Evolutionary conservation across 2,113 vertebrate species (phyloP), one percentile per base, ranked within the genome.

Genomic region (Butorides virescens): DNA sequence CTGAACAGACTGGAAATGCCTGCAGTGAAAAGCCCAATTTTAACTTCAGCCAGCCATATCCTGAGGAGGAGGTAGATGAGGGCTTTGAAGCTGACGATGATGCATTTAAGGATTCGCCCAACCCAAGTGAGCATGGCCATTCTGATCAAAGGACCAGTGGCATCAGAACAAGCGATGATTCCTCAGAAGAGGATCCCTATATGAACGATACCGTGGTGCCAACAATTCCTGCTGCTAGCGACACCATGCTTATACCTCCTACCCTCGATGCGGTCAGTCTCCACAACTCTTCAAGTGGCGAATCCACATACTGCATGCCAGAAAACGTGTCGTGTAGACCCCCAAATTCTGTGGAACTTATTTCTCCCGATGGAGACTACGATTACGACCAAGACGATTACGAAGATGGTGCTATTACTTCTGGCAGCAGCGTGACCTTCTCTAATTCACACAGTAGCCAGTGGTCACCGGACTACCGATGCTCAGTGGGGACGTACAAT

Each of bases 71-170:
- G 89, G 99, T 99, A 7, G 99, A 99, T 8, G 99, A 99, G 96
- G 99, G 99, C 50, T 99, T 99, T 14, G 99, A 99, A 85, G 99
- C 98, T 0, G 99, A 99, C 12, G 99, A 99, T 7, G 99, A 99
- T 11, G 98, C 99, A 22, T 99, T 99, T 96, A 99, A 99, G 95
- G 99, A 99, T 96, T 99, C 99, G 0, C 99, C 99, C 4, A 99
- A 99, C 97, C 99, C 99, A 1, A 99, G 99, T 13, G 99, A 99
- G 96, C 99, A 99, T 2, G 99, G 99, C 65, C 99, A 99, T 95
- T 99, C 99, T 0, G 99, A 99, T 93, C 99, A 99, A 98, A 98
- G 99, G 23, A 99, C 99, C 3, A 99, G 99, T 12, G 99, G 99
- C 68, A 99, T 99, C 97, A 98, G 99, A 36, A 99, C 99, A 3